Percentiles rank a stretch among this genome's conserved stretches.
Conservation (phyloP, 2,888 invertebrate species). For the Chalcis sispes region DNA sequence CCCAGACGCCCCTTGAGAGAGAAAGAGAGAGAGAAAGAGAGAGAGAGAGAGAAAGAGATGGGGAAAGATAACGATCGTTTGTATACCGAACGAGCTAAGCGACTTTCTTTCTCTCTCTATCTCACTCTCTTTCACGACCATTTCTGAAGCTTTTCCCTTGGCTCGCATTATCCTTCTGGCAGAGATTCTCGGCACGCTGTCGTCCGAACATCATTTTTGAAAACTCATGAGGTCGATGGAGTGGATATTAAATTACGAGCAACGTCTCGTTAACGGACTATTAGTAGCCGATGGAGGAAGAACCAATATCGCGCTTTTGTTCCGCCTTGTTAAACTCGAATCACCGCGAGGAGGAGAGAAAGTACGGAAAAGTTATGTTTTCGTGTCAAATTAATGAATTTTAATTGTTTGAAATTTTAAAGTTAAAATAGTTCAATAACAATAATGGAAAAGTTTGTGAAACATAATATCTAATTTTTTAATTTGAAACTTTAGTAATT, state of each 20-base stretch:
- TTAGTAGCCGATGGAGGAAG: background rate
- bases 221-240: conserved; percentile 4
- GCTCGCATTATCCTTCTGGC: conserved; percentile 51
- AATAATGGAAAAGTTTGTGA: too few species aligned
- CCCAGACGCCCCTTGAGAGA: conserved; percentile 42
- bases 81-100: conserved; percentile 56
- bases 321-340: conserved; percentile 2
- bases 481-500: too few species aligned
- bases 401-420: too few species aligned
- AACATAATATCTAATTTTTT: too few species aligned
- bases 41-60: conserved; percentile 49
- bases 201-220: conserved; percentile 53
- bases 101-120: background rate
- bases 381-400: too few species aligned
- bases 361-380: too few species aligned
- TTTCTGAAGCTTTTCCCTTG: conserved; percentile 49
- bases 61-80: too few species aligned
- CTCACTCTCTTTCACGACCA: conserved; percentile 23
- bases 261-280: conserved; percentile 48
- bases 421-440: too few species aligned
- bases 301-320: background rate
- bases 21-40: conserved; percentile 43
- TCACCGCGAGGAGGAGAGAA: too few species aligned
- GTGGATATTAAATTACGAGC: conserved; percentile 47
- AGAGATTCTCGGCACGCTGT: conserved; percentile 23